Evolutionary conservation across 2,113 vertebrate genomes (phyloP), one percentile per base, ranked within the genome.

Genomic region (Odobenus rosmarus): DNA sequence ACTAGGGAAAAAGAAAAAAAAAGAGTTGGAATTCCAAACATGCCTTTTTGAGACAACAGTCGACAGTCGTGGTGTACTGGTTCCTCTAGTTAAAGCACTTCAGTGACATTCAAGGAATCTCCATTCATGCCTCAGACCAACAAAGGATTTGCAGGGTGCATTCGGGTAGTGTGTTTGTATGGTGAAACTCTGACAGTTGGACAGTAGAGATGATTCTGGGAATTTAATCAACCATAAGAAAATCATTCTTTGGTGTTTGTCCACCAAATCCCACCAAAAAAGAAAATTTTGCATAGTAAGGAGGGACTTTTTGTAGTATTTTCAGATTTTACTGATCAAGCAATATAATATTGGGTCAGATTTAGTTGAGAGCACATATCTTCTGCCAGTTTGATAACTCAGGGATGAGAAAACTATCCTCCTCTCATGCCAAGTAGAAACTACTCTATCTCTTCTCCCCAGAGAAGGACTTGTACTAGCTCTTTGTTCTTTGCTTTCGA

Each of bases 51-150:
- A n/a, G 24, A 71, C n/a, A 0, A 67, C 53, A 42, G 67, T 92
- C 62, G 93, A 39, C 39, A 39, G 39, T 39, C 39, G 69, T 88
- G 36, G 57, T 97, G 71, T 91, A 95, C 79, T 93, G 93, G 62
- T 77, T n/a, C 21, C 88, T 93, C 82, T 4, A 88, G 61, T 87
- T 94, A 74, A 92, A 97, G 85, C 96, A 64, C 51, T 59, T 24
- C 62, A 6, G 94, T 36, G 23, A 42, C 79, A 55, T 42, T 96
- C 93, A 81, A 42, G 96, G 88, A 96, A 84, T 88, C 88, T 94
- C 76, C 51, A 93, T 71, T 82, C 57, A 59, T 61, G 31, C 19
- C 71, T 15, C 19, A 49, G 61, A 49, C 24, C 36, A 61, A 36
- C 49, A 85, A 51, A 81, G 53, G 23, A 28, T 88, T 79, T 42